Evolutionary conservation across 2,888 invertebrate genomes (phyloP).

Genomic region (Ptychoptera contaminata): DNA sequence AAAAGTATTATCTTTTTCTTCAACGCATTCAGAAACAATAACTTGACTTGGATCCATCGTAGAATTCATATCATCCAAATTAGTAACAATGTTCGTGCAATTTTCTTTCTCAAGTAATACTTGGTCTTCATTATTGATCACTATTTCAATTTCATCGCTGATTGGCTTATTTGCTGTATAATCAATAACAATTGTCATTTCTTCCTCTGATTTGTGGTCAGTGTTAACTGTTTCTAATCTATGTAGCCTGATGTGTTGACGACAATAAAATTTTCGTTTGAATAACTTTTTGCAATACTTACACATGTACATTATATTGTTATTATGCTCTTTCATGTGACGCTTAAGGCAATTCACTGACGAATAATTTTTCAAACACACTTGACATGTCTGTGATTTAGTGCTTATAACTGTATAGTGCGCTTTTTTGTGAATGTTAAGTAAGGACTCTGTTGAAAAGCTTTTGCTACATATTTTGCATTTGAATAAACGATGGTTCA

Average conservation of each 20-base stretch:
- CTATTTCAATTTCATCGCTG: not conserved
- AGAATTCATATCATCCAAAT: not conserved
- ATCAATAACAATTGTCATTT: not conserved
- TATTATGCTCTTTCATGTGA: slow-evolving; percentile 12
- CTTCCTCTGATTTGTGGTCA: not conserved
- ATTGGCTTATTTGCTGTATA: not conserved
- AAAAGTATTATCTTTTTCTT: not conserved
- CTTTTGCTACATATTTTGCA: no score
- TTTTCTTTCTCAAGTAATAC: no score
- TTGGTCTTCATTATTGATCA: not conserved
- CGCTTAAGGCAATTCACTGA: slow-evolving; percentile 11
- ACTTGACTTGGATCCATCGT: not conserved
- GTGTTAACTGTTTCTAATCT: slow-evolving; percentile 4
- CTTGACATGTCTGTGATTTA: slow-evolving; percentile 10
- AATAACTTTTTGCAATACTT: slow-evolving; percentile 12
- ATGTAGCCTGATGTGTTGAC: slow-evolving; percentile 12
- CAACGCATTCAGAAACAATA: not conserved
- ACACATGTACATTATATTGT: slow-evolving; percentile 11
- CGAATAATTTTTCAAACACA: slow-evolving; percentile 12
- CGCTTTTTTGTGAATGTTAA: slow-evolving; percentile 13
- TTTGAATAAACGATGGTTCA: no score
- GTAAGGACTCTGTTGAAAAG: slow-evolving; percentile 9
- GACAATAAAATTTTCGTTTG: slow-evolving; percentile 11
- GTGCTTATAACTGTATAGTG: slow-evolving; percentile 12
- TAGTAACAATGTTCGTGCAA: not conserved